Percentiles rank a stretch among this genome's conserved stretches.
These are phyloP conservation scores for Panzeria rudis DNA, from an alignment of 2,888 invertebrate species.

Conservation along the genomic window DNA sequence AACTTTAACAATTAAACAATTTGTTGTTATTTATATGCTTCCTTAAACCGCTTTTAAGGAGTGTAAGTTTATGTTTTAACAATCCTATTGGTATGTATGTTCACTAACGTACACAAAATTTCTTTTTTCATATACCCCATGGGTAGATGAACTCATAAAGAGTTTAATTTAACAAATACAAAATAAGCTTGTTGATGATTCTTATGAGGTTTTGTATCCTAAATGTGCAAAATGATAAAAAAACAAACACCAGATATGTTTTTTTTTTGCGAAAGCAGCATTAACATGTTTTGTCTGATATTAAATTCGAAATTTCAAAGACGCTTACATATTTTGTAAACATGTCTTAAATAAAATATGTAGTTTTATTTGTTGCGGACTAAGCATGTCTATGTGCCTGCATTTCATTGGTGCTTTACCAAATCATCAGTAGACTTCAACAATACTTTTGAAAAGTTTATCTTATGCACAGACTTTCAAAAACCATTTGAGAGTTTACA, in stretches of 20 bases:
- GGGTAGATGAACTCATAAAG: slow-evolving; percentile 65
- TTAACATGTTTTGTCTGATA: background rate
- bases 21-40: slow-evolving; percentile 52
- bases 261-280: background rate
- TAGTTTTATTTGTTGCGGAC: no score
- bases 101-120: background rate
- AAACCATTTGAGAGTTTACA: no score
- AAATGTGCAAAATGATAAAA: slow-evolving; percentile 12
- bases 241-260: background rate
- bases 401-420: no score
- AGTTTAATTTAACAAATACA: slow-evolving; percentile 49
- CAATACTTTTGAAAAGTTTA: no score
- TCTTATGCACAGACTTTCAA: no score
- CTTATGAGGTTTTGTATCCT: slow-evolving; percentile 17
- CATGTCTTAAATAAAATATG: no score
- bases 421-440: no score
- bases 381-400: no score
- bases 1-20: slow-evolving; percentile 50
- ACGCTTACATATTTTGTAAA: no score
- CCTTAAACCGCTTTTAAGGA: slow-evolving; percentile 49
- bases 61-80: slow-evolving; percentile 20
- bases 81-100: background rate
- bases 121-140: slow-evolving; percentile 21
- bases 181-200: slow-evolving; percentile 18
- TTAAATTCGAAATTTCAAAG: no score